A percentile compares a stretch with the other conserved stretches of the same genome.
phyloP scores from a whole-genome alignment of 2,797 vertebrate species.

The Clarias pachynema region DNA sequence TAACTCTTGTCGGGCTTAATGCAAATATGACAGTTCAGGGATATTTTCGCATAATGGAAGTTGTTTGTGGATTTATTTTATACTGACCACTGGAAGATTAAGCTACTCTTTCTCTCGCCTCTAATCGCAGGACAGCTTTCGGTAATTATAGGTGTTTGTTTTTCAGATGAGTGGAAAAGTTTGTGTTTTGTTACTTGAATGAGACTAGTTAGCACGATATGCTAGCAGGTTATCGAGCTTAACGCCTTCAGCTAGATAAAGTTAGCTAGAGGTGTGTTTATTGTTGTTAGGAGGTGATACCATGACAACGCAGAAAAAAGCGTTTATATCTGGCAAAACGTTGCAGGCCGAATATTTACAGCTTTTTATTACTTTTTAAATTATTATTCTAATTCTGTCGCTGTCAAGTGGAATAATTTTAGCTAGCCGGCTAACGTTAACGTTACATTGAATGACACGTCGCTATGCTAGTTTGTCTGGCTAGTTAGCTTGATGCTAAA shows the following conservation, averaged over 20 bases:
- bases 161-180: background rate
- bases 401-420: background rate
- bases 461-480: conserved; percentile 22
- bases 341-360: background rate
- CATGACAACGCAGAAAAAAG: background rate
- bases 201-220: conserved; percentile 13
- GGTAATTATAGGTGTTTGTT: background rate
- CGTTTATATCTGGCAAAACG: background rate
- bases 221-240: conserved; percentile 1
- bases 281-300: background rate
- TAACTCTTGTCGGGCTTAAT: background rate
- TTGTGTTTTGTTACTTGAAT: conserved; percentile 23
- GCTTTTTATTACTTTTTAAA: no score
- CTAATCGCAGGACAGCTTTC: background rate
- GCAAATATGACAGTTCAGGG: conserved; percentile 29
- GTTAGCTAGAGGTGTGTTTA: background rate
- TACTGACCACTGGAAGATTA: background rate
- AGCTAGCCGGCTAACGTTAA: background rate
- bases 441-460: conserved; percentile 34
- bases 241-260: background rate
- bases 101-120: background rate
- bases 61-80: background rate
- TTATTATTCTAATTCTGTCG: no score
- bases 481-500: background rate
- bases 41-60: background rate